These are phyloP conservation scores for Protophormia terraenovae DNA, from an alignment of 2,888 invertebrate species.

Conservation along the genomic window DNA sequence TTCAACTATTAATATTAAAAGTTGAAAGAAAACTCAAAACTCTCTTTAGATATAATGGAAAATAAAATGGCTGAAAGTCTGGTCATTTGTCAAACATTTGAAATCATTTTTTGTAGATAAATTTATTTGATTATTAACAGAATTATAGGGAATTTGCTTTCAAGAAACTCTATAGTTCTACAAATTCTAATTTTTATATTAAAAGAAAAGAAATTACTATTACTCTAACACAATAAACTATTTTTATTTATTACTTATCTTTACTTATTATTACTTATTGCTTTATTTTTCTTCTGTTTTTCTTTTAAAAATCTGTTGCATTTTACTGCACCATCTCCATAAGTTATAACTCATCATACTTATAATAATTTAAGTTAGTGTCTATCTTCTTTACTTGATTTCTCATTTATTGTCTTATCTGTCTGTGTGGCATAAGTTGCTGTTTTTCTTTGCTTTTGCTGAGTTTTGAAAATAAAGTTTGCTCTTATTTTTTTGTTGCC, in stretches of 20 bases:
- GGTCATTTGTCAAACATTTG: too few species aligned
- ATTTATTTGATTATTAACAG: too few species aligned
- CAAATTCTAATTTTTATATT: too few species aligned
- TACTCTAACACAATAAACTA: background rate
- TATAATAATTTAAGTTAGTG: slow-evolving; percentile 25
- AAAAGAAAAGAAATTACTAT: background rate
- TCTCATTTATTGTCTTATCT: slow-evolving; percentile 6
- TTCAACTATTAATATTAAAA: too few species aligned
- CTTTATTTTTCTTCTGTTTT: background rate
- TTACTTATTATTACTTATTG: background rate
- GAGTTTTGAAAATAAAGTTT: background rate
- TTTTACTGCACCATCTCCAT: slow-evolving; percentile 13
- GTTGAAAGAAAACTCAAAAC: too few species aligned
- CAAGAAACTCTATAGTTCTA: too few species aligned
- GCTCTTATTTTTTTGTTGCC: background rate
- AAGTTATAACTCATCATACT: slow-evolving; percentile 40
- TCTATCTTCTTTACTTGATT: slow-evolving; percentile 2
- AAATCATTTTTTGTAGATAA: too few species aligned
- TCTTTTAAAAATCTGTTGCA: slow-evolving; percentile 10
- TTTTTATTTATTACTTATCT: background rate
- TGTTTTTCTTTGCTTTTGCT: background rate
- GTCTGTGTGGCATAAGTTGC: background rate
- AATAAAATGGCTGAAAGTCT: too few species aligned
- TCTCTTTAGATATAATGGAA: too few species aligned
- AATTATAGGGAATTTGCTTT: too few species aligned